Evolutionary conservation across 2,888 invertebrate species (phyloP).

Genomic region (Hydraecia micacea): DNA sequence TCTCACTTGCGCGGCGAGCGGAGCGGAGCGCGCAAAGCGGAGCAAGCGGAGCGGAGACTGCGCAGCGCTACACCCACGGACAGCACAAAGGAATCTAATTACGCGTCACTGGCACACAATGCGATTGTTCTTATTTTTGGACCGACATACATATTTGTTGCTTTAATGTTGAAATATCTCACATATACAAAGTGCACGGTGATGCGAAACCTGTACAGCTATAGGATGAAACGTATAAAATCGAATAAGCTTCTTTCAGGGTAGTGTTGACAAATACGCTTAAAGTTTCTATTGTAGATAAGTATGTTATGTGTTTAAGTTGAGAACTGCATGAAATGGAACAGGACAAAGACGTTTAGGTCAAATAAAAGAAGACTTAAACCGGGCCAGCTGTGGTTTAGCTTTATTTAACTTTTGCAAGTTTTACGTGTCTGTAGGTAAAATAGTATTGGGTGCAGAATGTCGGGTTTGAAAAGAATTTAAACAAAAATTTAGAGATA

Average conservation of each 20-base stretch:
- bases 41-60: conserved; percentile 48
- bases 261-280: conserved; percentile 8
- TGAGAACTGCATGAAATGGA: conserved; percentile 3
- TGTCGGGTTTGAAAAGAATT: background rate
- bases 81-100: conserved; percentile 87
- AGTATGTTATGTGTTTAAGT: conserved; percentile 8
- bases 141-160: conserved; percentile 29
- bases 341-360: conserved; percentile 1
- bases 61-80: conserved; percentile 63
- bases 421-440: background rate
- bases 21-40: conserved; percentile 31
- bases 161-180: conserved; percentile 28
- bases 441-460: background rate
- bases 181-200: conserved; percentile 8
- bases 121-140: conserved; percentile 75
- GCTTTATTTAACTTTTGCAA: conserved; percentile 6
- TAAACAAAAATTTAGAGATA: background rate
- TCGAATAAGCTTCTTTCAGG: conserved; percentile 11
- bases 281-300: conserved; percentile 20
- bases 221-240: conserved; percentile 15
- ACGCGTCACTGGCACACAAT: conserved; percentile 80
- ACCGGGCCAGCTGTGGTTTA: background rate
- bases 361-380: conserved; percentile 14
- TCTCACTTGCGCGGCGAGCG: conserved; percentile 48
- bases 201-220: conserved; percentile 1